Base-by-base conservation (phyloP, 1,140 invertebrate species). In the Caenorhabditis latens region DNA sequence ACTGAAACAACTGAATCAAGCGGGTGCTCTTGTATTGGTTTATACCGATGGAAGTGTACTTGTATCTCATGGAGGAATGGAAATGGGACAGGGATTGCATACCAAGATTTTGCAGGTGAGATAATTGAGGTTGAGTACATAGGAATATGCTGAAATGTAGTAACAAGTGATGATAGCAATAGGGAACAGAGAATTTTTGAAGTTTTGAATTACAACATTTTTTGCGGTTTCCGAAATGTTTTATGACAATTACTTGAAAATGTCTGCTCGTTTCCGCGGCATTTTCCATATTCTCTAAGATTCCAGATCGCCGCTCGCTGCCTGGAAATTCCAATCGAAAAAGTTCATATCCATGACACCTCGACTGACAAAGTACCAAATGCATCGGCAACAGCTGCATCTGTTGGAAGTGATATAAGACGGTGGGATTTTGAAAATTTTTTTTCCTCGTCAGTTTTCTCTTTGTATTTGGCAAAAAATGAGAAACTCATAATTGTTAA, bases 31-130 rank as follows among this genome's bases (percentile, higher is more conserved):
- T 24, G 94, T 98, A n/a, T 94, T 96, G 32, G 94, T 98, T 32
- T 98, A 98, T 91, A 94, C 93, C 0, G 97, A 99, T 94, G 97
- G 97, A 1, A 97, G 97, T 0, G 96, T 98, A 6, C 94, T 98
- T 4, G 90, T 99, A n/a, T 95, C 95, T 43, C 97, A 98, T 92
- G 96, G 96, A 61, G 97, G 97, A 21, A 95, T 95, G 21, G 97
- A 99, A 94, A 98, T 98, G 95, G 97, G 97, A 0, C 97, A 98
- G 94, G 97, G 97, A 2, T 93, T 98, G 0, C 96, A 98, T 91
- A 98, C 96, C 0, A 98, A 98, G 94, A 97, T 97, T 95, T 95
- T 97, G 86, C 96, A 97, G 94, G 94, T 95, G 90, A n/a, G n/a
- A n/a, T n/a, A n/a, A n/a, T n/a, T n/a, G n/a, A n/a, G n/a, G n/a